These are phyloP conservation scores for Melanchra persicariae DNA, from an alignment of 2,888 invertebrate genomes.

Conservation along the genomic window DNA sequence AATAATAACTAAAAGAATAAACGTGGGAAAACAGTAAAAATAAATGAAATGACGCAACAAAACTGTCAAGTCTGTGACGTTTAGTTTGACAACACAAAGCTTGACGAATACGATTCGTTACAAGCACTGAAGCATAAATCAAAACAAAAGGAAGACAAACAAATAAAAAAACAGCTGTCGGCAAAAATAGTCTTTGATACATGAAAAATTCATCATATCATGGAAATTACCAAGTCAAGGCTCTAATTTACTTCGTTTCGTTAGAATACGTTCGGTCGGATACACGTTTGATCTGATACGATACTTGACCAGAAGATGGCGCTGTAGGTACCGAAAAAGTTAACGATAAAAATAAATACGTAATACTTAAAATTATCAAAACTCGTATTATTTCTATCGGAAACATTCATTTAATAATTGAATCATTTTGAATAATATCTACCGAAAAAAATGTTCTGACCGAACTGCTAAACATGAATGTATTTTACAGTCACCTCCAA, in stretches of 20 bases:
- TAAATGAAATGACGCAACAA: conserved; percentile 76
- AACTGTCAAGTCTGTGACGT: conserved; percentile 68
- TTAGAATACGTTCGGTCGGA: neutral
- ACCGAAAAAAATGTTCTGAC: neutral
- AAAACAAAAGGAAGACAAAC: too few relatives aligned
- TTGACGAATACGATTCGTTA: conserved; percentile 38
- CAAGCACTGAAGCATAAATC: conserved; percentile 1
- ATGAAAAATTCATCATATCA: too few relatives aligned
- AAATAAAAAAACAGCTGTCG: neutral
- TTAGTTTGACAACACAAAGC: conserved; percentile 41
- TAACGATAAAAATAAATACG: neutral
- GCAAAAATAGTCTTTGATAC: too few relatives aligned
- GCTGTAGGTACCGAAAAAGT: neutral
- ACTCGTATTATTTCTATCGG: neutral
- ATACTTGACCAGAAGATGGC: conserved; percentile 21
- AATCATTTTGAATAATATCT: neutral
- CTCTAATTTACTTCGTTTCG: too few relatives aligned
- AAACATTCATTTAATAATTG: neutral
- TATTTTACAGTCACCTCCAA: neutral
- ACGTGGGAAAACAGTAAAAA: conserved; percentile 76
- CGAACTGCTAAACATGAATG: neutral
- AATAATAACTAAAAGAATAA: conserved; percentile 63
- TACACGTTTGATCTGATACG: neutral
- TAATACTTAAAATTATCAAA: neutral
- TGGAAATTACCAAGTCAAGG: too few relatives aligned